Percentiles rank a stretch among this genome's conserved stretches.
phyloP scores from a whole-genome alignment of 2,113 vertebrate species.

The Lycocorax pyrrhopterus region DNA sequence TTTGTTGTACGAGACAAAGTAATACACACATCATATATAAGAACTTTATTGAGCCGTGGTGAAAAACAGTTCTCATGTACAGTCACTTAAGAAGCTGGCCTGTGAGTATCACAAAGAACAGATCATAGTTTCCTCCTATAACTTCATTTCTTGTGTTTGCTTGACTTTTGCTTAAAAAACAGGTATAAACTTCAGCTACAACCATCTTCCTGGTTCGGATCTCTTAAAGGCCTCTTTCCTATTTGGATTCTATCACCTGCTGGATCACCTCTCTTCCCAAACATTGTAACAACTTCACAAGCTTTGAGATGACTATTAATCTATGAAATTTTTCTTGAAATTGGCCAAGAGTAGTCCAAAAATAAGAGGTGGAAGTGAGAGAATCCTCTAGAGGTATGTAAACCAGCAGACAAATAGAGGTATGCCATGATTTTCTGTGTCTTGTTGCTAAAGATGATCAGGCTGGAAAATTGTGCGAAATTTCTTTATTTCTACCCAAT shows the following conservation, averaged over 20 bases:
- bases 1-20: not conserved
- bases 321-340: not conserved
- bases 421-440: not conserved
- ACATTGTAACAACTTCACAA: not conserved
- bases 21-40: not conserved
- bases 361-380: not conserved
- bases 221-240: not conserved
- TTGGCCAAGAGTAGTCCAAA: not conserved
- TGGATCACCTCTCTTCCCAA: not conserved
- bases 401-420: not conserved
- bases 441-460: not conserved
- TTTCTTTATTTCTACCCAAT: not conserved
- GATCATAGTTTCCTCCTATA: not conserved
- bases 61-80: not conserved
- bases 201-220: not conserved
- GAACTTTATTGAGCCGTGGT: constrained; percentile 30
- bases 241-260: not conserved
- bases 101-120: not conserved
- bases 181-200: not conserved
- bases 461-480: not conserved
- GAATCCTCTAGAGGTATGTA: not conserved
- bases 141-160: not conserved
- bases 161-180: not conserved
- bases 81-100: not conserved
- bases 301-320: not conserved